Conservation (phyloP, 2,113 vertebrate genomes). For the Lucifuga dentata region DNA sequence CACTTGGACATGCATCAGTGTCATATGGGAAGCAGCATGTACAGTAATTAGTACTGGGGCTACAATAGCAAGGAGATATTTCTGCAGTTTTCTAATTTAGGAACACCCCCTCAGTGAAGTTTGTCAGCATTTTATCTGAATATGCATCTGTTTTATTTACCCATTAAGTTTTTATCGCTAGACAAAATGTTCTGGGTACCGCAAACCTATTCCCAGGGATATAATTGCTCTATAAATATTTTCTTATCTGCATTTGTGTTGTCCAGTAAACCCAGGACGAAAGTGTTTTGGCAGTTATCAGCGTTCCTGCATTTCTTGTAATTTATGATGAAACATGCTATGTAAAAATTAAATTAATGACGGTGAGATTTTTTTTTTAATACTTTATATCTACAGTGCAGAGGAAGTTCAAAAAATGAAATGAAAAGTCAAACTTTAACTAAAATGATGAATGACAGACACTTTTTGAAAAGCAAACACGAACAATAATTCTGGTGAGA, state of each 20-base stretch:
- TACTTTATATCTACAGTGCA: conserved; percentile 15
- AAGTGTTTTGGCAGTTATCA: too few species aligned
- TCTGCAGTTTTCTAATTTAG: background rate
- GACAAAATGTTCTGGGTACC: too few species aligned
- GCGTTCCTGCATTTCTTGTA: background rate
- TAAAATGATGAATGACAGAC: conserved; percentile 11
- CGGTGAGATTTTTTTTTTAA: background rate
- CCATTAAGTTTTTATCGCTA: too few species aligned
- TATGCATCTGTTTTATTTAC: too few species aligned
- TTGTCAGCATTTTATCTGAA: too few species aligned
- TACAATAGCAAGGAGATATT: background rate
- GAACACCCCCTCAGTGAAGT: background rate
- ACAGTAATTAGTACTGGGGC: background rate
- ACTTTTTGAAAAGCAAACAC: conserved; percentile 63
- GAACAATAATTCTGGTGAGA: conserved; percentile 1
- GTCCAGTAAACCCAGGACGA: too few species aligned
- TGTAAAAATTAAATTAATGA: background rate
- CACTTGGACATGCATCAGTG: background rate
- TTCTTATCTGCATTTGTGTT: too few species aligned
- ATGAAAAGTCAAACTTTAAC: background rate
- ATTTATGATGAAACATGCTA: background rate
- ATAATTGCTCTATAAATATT: too few species aligned
- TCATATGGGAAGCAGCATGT: background rate
- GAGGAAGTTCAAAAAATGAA: background rate
- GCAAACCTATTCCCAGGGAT: too few species aligned